Evolutionary conservation across 2,113 vertebrate genomes (phyloP).

Genomic region (Siniperca chuatsi): DNA sequence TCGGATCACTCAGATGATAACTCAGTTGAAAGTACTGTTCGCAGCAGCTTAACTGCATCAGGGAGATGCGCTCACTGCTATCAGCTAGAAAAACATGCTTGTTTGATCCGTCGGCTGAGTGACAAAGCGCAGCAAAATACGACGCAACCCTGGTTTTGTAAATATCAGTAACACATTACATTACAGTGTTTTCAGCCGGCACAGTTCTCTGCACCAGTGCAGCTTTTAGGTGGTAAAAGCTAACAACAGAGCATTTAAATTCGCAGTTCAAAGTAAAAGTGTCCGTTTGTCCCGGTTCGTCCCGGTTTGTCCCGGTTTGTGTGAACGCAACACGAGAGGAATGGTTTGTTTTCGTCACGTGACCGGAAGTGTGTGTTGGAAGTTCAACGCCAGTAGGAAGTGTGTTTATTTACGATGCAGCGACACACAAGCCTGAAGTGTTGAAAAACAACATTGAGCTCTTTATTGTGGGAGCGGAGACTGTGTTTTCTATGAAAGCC

Average conservation of each 20-base stretch:
- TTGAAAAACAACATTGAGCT: not conserved
- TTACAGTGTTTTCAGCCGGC: not conserved
- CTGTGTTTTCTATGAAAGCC: conserved; percentile 3
- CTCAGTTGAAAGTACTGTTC: too few relatives aligned
- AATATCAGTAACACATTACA: not conserved
- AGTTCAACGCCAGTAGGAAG: conserved; percentile 56
- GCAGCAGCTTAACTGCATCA: too few relatives aligned
- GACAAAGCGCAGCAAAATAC: too few relatives aligned
- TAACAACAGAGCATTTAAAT: not conserved
- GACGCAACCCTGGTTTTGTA: not conserved
- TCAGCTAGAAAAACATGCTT: too few relatives aligned
- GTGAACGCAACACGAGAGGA: conserved; percentile 21
- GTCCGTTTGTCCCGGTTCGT: accelerated
- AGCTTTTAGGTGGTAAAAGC: not conserved
- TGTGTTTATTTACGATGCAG: conserved; percentile 44
- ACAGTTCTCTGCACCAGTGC: not conserved
- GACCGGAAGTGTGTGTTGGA: conserved; percentile 77
- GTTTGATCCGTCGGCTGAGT: too few relatives aligned
- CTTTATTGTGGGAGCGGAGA: not conserved
- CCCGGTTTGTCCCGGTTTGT: not conserved
- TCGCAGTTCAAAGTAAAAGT: too few relatives aligned
- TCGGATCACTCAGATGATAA: too few relatives aligned
- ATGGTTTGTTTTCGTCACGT: conserved; percentile 82
- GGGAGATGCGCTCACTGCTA: too few relatives aligned
- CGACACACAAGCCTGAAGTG: conserved; percentile 20